Percentiles rank a stretch among this genome's conserved stretches.
phyloP scores from a whole-genome alignment of 2,113 vertebrate species.

The Poeciliopsis prolifica region DNA sequence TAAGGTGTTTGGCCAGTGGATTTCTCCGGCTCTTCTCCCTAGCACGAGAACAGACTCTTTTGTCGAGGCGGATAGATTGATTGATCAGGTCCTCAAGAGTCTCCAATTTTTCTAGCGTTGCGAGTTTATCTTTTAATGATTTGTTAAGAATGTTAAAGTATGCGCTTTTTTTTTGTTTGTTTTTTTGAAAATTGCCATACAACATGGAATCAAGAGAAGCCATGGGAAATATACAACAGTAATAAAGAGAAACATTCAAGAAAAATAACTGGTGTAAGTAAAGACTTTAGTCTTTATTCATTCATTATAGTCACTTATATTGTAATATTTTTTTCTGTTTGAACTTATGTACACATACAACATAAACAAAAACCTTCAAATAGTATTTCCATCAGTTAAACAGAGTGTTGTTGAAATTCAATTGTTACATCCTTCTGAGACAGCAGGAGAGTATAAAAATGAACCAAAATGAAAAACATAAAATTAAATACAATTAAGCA shows the following conservation, averaged over 20 bases:
- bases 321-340: neutral
- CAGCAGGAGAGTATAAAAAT: neutral
- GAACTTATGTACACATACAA: neutral
- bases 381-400: neutral
- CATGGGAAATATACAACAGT: neutral
- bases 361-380: neutral
- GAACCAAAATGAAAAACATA: neutral
- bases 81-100: too few relatives aligned
- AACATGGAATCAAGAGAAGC: constrained; percentile 50
- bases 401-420: neutral
- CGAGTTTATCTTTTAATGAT: too few relatives aligned
- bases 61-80: too few relatives aligned
- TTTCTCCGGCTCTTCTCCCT: too few relatives aligned
- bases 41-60: too few relatives aligned
- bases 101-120: too few relatives aligned
- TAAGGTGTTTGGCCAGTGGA: too few relatives aligned
- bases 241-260: constrained; percentile 54
- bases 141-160: too few relatives aligned
- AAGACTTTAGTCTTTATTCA: constrained; percentile 55
- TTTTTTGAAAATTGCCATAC: constrained; percentile 67
- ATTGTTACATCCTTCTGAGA: neutral
- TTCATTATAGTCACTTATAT: constrained; percentile 24
- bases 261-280: constrained; percentile 68
- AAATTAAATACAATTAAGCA: neutral
- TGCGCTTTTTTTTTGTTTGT: constrained; percentile 10